These are phyloP conservation scores for Philaenus spumarius DNA, from an alignment of 1,140 invertebrate species.

Conservation along the genomic window DNA sequence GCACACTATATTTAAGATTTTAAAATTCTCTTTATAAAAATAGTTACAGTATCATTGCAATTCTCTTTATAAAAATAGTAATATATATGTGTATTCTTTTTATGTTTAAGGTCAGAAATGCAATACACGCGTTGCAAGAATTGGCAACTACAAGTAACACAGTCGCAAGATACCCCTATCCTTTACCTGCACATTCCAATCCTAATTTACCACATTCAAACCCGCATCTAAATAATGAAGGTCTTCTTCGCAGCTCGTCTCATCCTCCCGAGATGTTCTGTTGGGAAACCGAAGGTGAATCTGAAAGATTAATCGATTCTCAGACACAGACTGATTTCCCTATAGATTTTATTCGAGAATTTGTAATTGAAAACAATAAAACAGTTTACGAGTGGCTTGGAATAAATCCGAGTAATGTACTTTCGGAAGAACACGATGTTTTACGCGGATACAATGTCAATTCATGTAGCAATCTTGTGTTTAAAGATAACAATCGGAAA, in stretches of 20 bases:
- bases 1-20: too few species aligned
- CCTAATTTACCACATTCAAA: conserved; percentile 47
- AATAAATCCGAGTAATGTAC: neutral
- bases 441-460: neutral
- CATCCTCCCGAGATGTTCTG: conserved; percentile 75
- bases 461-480: neutral
- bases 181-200: conserved; percentile 59
- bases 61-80: too few species aligned
- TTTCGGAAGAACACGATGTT: neutral
- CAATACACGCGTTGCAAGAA: conserved; percentile 73
- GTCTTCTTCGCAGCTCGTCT: conserved; percentile 63
- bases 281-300: conserved; percentile 46
- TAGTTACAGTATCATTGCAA: too few species aligned
- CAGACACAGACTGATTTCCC: conserved; percentile 29
- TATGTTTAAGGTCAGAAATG: conserved; percentile 57
- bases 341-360: conserved; percentile 15
- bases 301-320: conserved; percentile 31
- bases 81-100: too few species aligned
- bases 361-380: conserved; percentile 20
- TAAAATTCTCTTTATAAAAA: too few species aligned
- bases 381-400: conserved; percentile 26
- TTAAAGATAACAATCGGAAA: neutral
- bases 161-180: conserved; percentile 39
- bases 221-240: conserved; percentile 35
- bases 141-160: conserved; percentile 56